phyloP scores from a whole-genome alignment of 1,140 invertebrate genomes.

The Hesperophylax magnus region DNA sequence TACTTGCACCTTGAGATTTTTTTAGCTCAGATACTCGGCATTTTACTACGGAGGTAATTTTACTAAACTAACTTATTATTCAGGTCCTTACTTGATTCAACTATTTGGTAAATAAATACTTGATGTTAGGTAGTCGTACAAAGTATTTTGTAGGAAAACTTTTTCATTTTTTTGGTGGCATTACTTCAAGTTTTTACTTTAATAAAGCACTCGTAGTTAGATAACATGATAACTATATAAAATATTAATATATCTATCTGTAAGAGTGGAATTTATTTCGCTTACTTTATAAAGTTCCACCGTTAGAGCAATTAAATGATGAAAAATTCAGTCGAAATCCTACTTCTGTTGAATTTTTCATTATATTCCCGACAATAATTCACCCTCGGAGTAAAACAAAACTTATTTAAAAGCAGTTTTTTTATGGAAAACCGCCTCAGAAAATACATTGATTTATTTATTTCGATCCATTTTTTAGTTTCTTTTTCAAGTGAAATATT shows the following conservation, averaged over 20 bases:
- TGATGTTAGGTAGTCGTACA: too few species aligned
- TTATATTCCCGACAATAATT: slow-evolving; percentile 14
- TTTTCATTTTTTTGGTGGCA: too few species aligned
- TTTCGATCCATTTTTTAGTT: background rate
- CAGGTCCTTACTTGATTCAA: too few species aligned
- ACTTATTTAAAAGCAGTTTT: slow-evolving; percentile 23
- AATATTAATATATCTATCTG: background rate
- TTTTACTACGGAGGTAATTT: too few species aligned
- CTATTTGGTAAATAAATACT: too few species aligned
- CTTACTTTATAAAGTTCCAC: slow-evolving; percentile 4
- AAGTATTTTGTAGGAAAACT: too few species aligned
- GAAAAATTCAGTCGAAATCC: background rate
- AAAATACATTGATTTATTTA: slow-evolving; percentile 9
- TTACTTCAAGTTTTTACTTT: too few species aligned
- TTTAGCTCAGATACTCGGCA: too few species aligned
- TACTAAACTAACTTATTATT: too few species aligned
- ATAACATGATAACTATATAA: background rate
- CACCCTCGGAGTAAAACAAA: background rate
- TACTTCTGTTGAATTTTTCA: slow-evolving; percentile 17
- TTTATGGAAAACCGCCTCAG: background rate
- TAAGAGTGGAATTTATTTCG: background rate
- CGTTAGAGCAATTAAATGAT: slow-evolving; percentile 22
- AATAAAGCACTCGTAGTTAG: too few species aligned
- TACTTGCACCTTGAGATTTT: too few species aligned
- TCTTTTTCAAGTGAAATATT: background rate